A percentile compares a stretch with the other conserved stretches of the same genome.
phyloP scores from a whole-genome alignment of 2,888 invertebrate genomes.

The Biston stratarius region DNA sequence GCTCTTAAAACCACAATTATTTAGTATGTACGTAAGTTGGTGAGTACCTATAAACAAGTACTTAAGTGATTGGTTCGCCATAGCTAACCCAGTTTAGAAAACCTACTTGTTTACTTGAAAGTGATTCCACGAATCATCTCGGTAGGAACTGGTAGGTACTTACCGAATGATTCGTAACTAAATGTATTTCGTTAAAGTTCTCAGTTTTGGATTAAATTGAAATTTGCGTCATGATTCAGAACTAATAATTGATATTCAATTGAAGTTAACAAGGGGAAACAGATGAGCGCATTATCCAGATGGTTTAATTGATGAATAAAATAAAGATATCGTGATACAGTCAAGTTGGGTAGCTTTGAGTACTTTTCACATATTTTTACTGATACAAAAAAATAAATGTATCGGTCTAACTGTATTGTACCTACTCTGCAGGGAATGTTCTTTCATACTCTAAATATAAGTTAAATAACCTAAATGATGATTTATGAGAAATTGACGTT shows the following conservation, averaged over 20 bases:
- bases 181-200: conserved; percentile 35
- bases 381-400: too few species aligned
- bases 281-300: conserved; percentile 41
- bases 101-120: conserved; percentile 17
- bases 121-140: conserved; percentile 39
- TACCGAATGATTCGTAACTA: not conserved
- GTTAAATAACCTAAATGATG: too few species aligned
- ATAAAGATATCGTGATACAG: not conserved
- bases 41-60: too few species aligned
- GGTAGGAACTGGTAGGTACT: not conserved
- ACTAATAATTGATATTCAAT: conserved; percentile 46
- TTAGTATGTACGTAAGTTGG: not conserved
- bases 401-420: too few species aligned
- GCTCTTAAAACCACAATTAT: conserved; percentile 1
- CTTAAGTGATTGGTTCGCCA: conserved; percentile 8
- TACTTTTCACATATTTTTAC: too few species aligned
- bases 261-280: conserved; percentile 51
- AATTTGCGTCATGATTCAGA: conserved; percentile 53
- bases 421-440: too few species aligned
- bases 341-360: too few species aligned
- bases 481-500: too few species aligned
- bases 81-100: conserved; percentile 13
- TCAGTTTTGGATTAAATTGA: conserved; percentile 50
- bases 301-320: conserved; percentile 5
- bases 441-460: too few species aligned